Percentiles rank a stretch among this genome's conserved stretches.
These are phyloP conservation scores for Exocentrus adspersus DNA, from an alignment of 2,888 invertebrate species.

Conservation along the genomic window DNA sequence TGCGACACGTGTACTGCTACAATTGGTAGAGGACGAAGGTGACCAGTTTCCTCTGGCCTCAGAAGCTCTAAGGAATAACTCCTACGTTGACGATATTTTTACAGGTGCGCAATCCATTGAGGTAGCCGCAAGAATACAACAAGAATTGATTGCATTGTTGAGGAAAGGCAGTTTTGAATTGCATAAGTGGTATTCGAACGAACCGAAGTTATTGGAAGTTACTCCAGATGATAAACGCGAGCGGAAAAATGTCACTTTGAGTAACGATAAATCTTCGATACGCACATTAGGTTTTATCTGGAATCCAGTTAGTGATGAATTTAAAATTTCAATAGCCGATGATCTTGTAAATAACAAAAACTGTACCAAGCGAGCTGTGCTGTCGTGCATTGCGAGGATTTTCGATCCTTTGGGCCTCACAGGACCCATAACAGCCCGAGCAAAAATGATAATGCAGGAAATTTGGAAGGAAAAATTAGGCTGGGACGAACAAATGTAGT, in stretches of 20 bases:
- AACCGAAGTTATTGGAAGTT: background rate
- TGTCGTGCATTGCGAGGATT: slow-evolving; percentile 10
- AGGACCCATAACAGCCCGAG: background rate
- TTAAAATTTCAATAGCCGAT: background rate
- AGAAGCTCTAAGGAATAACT: background rate
- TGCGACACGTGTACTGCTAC: slow-evolving; percentile 6
- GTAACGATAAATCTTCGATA: background rate
- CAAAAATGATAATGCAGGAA: slow-evolving; percentile 17
- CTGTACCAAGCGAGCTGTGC: background rate
- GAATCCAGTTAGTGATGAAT: background rate
- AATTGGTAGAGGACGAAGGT: slow-evolving; percentile 1
- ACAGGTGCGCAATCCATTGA: background rate
- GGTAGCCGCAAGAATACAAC: background rate
- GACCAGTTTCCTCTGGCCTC: slow-evolving; percentile 4
- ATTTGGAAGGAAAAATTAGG: slow-evolving; percentile 16
- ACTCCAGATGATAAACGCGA: background rate
- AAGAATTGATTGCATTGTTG: background rate
- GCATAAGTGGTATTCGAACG: slow-evolving; percentile 22
- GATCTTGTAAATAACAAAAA: background rate
- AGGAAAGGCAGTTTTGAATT: background rate
- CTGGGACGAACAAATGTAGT: slow-evolving; percentile 21
- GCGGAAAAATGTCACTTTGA: background rate
- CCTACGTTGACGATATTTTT: slow-evolving; percentile 17
- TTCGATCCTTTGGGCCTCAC: slow-evolving; percentile 17
- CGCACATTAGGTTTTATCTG: slow-evolving; percentile 1